phyloP scores from a whole-genome alignment of 1,140 invertebrate species.

The Reticulitermes speratus region DNA sequence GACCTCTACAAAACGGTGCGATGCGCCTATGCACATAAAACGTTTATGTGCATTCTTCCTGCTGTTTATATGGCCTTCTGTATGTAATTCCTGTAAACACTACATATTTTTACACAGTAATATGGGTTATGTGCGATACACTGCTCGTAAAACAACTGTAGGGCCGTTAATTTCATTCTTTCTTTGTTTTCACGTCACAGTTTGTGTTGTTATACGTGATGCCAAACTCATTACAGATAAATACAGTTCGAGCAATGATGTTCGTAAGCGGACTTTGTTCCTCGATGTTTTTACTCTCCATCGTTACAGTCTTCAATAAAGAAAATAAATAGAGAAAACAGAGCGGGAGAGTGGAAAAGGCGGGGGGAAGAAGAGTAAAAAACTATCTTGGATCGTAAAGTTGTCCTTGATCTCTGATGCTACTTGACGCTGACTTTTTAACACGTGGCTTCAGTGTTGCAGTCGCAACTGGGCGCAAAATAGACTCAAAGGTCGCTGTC shows the following conservation, averaged over 20 bases:
- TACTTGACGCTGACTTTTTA: conserved; percentile 1
- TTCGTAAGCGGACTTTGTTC: background rate
- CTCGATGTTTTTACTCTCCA: background rate
- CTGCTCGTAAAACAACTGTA: background rate
- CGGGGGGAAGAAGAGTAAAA: background rate
- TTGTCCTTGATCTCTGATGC: conserved; percentile 13
- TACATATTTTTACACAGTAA: background rate
- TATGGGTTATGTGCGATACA: background rate
- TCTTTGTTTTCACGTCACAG: background rate
- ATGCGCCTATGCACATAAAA: background rate
- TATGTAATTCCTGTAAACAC: background rate
- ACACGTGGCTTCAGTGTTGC: background rate
- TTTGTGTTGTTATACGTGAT: background rate
- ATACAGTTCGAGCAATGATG: background rate
- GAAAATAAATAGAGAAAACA: background rate
- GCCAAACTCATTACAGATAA: background rate
- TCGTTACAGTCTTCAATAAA: background rate
- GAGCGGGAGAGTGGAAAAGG: background rate
- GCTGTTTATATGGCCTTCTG: background rate
- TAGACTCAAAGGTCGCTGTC: background rate
- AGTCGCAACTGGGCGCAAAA: background rate
- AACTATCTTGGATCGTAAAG: conserved; percentile 16
- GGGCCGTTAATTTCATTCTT: background rate
- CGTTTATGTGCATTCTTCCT: background rate
- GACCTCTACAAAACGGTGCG: background rate